phyloP scores from a whole-genome alignment of 2,113 vertebrate species.

The Symphodus melops region DNA sequence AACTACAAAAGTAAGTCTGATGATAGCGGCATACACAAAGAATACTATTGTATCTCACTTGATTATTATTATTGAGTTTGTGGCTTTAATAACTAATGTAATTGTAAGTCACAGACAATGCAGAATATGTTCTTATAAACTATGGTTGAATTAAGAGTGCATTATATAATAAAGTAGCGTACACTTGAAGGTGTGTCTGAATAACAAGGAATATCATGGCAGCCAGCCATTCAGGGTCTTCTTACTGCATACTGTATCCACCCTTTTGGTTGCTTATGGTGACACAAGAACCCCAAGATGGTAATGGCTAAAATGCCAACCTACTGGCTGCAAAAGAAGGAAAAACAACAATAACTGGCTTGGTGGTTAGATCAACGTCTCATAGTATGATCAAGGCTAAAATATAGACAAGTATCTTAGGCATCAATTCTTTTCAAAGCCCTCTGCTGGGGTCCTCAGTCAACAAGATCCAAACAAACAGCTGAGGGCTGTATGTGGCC shows the following conservation, averaged over 20 bases:
- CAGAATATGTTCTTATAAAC: no score
- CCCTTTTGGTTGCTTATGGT: neutral
- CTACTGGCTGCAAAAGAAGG: neutral
- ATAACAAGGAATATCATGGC: neutral
- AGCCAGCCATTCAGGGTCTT: neutral
- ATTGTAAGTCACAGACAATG: no score
- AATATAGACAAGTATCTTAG: constrained; percentile 18
- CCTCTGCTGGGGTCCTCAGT: constrained; percentile 14
- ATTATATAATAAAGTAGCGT: neutral
- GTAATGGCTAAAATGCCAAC: neutral
- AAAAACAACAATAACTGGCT: neutral
- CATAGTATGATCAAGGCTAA: neutral
- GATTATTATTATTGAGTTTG: no score
- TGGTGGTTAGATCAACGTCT: neutral
- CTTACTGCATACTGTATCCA: neutral
- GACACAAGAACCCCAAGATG: neutral
- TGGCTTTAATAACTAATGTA: no score
- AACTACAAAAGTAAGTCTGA: no score
- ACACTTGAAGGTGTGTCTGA: neutral
- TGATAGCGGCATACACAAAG: no score
- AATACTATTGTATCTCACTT: no score
- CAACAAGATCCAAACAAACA: constrained; percentile 27
- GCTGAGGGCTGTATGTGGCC: constrained; percentile 23
- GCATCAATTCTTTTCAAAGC: constrained; percentile 22
- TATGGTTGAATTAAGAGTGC: neutral